Percentiles rank a stretch among this genome's conserved stretches.
phyloP scores from a whole-genome alignment of 2,797 vertebrate genomes.

The Microchirus variegatus region DNA sequence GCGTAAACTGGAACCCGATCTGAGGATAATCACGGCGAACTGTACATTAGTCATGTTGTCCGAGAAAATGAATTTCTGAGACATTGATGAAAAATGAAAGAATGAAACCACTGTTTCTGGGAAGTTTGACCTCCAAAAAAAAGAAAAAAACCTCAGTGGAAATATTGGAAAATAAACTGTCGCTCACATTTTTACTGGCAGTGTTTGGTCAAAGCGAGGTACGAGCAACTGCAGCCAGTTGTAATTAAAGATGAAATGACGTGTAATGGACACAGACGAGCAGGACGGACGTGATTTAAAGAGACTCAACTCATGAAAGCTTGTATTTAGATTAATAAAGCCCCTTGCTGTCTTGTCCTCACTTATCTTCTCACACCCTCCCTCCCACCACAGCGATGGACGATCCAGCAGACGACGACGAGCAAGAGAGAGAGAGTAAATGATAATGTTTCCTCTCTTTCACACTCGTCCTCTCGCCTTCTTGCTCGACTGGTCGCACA shows the following conservation, averaged over 20 bases:
- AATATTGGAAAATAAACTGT: slow-evolving; percentile 13
- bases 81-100: slow-evolving; percentile 17
- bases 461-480: slow-evolving; percentile 37
- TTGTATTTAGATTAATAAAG: slow-evolving; percentile 73
- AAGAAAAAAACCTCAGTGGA: slow-evolving; percentile 2
- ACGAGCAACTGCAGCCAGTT: neutral
- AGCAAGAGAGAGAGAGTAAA: slow-evolving; percentile 45
- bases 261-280: too few species aligned
- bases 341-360: slow-evolving; percentile 38
- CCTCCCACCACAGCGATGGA: slow-evolving; percentile 31
- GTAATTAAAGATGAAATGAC: neutral
- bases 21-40: too few species aligned
- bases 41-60: too few species aligned
- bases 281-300: slow-evolving; percentile 9
- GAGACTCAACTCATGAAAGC: slow-evolving; percentile 41
- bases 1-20: too few species aligned
- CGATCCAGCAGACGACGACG: slow-evolving; percentile 45
- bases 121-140: slow-evolving; percentile 12
- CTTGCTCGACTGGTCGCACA: slow-evolving; percentile 38
- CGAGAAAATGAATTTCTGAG: neutral
- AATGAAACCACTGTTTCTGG: slow-evolving; percentile 20
- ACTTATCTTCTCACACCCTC: slow-evolving; percentile 40
- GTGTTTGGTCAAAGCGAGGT: slow-evolving; percentile 19
- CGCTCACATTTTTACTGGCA: neutral
- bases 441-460: slow-evolving; percentile 63